Evolutionary conservation across 2,797 vertebrate species (phyloP), one percentile per base, ranked within the genome.

Genomic region (Hyperoplus lanceolatus): DNA sequence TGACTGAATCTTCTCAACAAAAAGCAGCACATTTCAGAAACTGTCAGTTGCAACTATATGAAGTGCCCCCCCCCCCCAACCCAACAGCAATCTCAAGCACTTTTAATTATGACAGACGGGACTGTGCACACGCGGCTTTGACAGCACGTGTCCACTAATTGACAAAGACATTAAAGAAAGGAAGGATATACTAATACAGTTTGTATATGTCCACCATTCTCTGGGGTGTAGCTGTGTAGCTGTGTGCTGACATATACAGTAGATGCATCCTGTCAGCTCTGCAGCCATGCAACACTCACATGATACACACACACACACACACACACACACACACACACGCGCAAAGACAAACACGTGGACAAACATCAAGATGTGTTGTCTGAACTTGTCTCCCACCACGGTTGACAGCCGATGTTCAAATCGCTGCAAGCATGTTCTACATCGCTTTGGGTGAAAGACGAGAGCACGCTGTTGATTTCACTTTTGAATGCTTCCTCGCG

Each of bases 321-420:
- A 46, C 15, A 81, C 4, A 69, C 70, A 79, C 76, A 77, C 57
- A 62, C 18, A 58, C 6, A 46, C 15, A 81, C 4, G 3, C 29
- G 29, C 29, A 29, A 29, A 29, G 29, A 73, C 58, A 59, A 46
- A 73, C 68, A 81, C 41, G 29, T 68, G 83, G 89, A 89, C 85
- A 77, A 79, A 81, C 85, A 84, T 92, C 89, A 90, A 88, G 88
- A 83, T 77, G 38, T 48, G 72, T 75, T 76, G 78, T 29, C 29
- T 29, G 29, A 29, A 29, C 29, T 29, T 29, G 29, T 60, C 87
- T 90, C 74, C 75, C 70, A 73, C 77, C 59, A 16, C 67, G 73
- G 82, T 53, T 92, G 93, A 91, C 91, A 83, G 88, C 67, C 72
- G 42, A 82, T 77, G 88, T 74, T 84, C 77, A 91, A 89, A 89